Evolutionary conservation across 2,888 invertebrate genomes (phyloP), one percentile per base, ranked within the genome.

Genomic region (Ormyrus nitidulus): DNA sequence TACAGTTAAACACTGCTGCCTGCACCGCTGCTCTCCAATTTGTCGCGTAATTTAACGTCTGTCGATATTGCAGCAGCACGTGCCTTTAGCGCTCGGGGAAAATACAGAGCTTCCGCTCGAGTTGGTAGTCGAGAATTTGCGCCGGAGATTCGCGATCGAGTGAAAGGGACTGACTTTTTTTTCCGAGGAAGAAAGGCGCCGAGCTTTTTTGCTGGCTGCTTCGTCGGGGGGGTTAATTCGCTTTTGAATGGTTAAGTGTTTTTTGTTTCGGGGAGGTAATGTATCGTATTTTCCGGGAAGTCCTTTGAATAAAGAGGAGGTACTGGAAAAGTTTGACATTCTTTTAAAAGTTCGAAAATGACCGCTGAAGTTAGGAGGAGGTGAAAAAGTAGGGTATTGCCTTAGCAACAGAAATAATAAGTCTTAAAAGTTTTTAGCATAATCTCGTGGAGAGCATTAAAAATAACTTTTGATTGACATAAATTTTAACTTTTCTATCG

Each of bases 1-100:
- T 86, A 84, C 86, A 77, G 81, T 81, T 81, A 81, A 81, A 79
- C 77, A 73, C 74, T 49, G 79, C 76, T 58, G 73, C 77, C 34
- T 34, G 34, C 34, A 4, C 34, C 34, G 34, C 34, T 34, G 66
- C 49, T 44, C 64, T 61, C 68, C 81, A 81, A 81, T 81, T 81
- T 81, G 81, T 79, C 81, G 81, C 81, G 81, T 77, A 79, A 81
- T 81, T 81, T 81, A 81, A 79, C 79, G 79, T 54, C 79, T 79
- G 81, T 79, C 81, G 79, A 81, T 81, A 79, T 59, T 70, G 79
- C 75, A 13, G 51, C 51, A 49, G 71, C 74, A 54, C 75, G 74
- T 70, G 74, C 79, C 19, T 68, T 34, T 54, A 49, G 49, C 70
- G 69, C 72, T 49, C 51, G 13, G 46, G 46, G 7, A 54, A 68